phyloP scores from a whole-genome alignment of 2,888 invertebrate species.

The Ormyrus labotus region DNA sequence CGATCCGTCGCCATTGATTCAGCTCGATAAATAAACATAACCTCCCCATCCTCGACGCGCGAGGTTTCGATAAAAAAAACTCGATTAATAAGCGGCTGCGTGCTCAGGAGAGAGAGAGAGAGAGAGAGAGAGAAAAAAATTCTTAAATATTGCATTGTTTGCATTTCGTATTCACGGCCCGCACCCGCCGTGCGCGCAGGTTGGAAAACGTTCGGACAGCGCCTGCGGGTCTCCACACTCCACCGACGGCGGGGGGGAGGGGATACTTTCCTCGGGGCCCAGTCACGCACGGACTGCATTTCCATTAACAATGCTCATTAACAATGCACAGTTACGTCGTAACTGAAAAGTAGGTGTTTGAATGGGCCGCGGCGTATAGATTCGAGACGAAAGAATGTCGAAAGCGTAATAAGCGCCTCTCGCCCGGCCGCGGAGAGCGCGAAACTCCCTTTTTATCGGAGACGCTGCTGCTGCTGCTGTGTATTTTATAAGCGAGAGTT shows the following conservation, averaged over 20 bases:
- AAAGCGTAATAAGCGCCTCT: slow-evolving; percentile 30
- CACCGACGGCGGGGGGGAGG: neutral
- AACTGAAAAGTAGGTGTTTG: slow-evolving; percentile 55
- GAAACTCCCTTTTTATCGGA: slow-evolving; percentile 32
- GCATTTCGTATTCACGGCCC: slow-evolving; percentile 36
- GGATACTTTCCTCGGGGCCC: slow-evolving; percentile 36
- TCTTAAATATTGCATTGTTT: slow-evolving; percentile 50
- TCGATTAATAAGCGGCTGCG: slow-evolving; percentile 47
- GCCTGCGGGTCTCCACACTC: no score
- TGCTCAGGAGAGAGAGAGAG: neutral
- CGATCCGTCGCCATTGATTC: no score
- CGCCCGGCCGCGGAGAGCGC: slow-evolving; percentile 3
- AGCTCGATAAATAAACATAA: no score
- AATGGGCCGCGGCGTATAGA: slow-evolving; percentile 15
- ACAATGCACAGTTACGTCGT: slow-evolving; percentile 56
- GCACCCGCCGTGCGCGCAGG: slow-evolving; percentile 6
- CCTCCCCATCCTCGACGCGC: no score
- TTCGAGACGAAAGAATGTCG: slow-evolving; percentile 42
- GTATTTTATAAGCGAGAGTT: neutral
- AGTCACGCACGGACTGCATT: slow-evolving; percentile 50
- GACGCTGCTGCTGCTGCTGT: neutral
- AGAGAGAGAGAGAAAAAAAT: neutral
- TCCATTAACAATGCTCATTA: slow-evolving; percentile 56
- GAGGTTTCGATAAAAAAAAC: slow-evolving; percentile 1
- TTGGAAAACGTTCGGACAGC: slow-evolving; percentile 39